Percentiles rank a stretch among this genome's conserved stretches.
Evolutionary conservation across 2,797 vertebrate species (phyloP).

Genomic region (Arctocebus calabarensis): DNA sequence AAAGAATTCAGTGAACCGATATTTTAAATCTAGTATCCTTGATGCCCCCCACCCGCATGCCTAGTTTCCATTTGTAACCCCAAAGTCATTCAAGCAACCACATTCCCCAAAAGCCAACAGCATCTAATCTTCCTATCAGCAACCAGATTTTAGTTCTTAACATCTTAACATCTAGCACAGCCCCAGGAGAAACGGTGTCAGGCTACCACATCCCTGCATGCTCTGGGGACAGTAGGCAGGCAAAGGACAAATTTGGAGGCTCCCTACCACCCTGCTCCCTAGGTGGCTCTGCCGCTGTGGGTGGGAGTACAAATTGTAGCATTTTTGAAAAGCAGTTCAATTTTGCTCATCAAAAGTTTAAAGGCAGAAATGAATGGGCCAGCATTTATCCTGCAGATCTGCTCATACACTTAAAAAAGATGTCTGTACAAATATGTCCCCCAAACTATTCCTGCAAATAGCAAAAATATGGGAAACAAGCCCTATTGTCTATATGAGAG

Average conservation of each 20-base stretch:
- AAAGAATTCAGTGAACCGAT: not conserved
- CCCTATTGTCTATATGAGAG: not conserved
- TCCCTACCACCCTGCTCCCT: not conserved
- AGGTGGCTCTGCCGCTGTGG: rapidly evolving
- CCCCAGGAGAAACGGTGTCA: not conserved
- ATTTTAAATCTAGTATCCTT: not conserved
- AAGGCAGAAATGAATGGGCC: not conserved
- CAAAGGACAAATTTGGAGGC: not conserved
- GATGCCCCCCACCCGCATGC: not conserved
- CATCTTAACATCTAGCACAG: not conserved
- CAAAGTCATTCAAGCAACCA: not conserved
- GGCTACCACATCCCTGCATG: rapidly evolving
- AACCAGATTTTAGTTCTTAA: not conserved
- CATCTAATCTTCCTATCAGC: not conserved
- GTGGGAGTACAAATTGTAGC: rapidly evolving
- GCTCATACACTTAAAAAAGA: not conserved
- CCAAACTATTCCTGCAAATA: not conserved
- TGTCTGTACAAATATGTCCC: not conserved
- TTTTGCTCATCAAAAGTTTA: not conserved
- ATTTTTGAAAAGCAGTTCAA: not conserved
- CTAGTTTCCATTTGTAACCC: not conserved
- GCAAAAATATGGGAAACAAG: not conserved
- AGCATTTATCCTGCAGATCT: not conserved
- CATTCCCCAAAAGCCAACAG: not conserved
- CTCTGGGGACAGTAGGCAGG: not conserved